A percentile compares a stretch with the other conserved stretches of the same genome.
Evolutionary conservation across 2,888 invertebrate species (phyloP).

Genomic region (Dorcus parallelipipedus): DNA sequence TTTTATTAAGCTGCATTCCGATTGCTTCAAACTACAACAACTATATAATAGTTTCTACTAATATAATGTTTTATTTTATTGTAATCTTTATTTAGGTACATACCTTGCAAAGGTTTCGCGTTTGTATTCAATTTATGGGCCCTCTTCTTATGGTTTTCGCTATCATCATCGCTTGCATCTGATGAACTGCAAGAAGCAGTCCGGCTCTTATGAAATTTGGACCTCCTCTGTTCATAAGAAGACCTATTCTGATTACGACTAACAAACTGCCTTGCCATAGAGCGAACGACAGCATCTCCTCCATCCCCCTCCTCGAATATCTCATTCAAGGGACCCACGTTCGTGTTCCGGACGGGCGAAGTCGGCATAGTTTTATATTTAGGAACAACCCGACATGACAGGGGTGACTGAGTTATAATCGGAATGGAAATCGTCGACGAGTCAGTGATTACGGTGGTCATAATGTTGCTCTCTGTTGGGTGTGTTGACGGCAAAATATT

Average conservation of each 20-base stretch:
- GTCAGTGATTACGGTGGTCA: constrained; percentile 52
- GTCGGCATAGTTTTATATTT: constrained; percentile 59
- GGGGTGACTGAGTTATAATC: constrained; percentile 45
- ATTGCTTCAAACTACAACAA: no score
- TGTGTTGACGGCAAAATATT: constrained; percentile 29
- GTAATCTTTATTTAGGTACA: background rate
- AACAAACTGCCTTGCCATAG: constrained; percentile 38
- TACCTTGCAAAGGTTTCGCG: constrained; percentile 38
- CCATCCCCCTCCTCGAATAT: constrained; percentile 64
- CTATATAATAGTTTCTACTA: no score
- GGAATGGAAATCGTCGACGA: constrained; percentile 56
- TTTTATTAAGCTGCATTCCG: no score
- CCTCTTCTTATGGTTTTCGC: constrained; percentile 77
- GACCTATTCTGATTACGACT: constrained; percentile 39
- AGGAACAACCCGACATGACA: constrained; percentile 41
- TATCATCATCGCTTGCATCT: constrained; percentile 87
- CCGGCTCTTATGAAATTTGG: constrained; percentile 68
- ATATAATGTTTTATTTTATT: background rate
- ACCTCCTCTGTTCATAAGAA: constrained; percentile 58
- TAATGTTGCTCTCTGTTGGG: constrained; percentile 21
- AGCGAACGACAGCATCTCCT: constrained; percentile 21
- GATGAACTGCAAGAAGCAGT: constrained; percentile 93
- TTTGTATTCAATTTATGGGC: constrained; percentile 65
- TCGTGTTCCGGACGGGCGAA: constrained; percentile 50
- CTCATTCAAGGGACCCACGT: constrained; percentile 55